Evolutionary conservation across 1,140 invertebrate genomes (phyloP).

Genomic region (Drosophila jambulina): DNA sequence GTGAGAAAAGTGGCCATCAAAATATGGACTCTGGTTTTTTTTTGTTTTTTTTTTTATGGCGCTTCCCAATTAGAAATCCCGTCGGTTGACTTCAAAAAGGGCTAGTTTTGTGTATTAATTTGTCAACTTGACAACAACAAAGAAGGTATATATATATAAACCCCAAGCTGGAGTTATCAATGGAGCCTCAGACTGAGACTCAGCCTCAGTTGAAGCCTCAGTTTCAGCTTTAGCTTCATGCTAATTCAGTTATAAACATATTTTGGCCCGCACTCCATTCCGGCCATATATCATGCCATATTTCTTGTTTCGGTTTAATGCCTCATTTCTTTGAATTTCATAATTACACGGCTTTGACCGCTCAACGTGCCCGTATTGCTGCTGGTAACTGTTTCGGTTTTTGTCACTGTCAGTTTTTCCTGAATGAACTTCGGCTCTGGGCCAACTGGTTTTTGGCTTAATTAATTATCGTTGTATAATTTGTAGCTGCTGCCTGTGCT

Average conservation of each 20-base stretch:
- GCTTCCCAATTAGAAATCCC: constrained; percentile 64
- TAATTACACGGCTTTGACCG: constrained; percentile 81
- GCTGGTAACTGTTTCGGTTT: constrained; percentile 29
- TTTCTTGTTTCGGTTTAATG: constrained; percentile 63
- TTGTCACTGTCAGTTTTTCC: constrained; percentile 74
- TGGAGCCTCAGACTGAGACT: neutral
- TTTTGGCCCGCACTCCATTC: constrained; percentile 5
- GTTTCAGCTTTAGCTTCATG: constrained; percentile 9
- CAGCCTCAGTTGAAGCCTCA: neutral
- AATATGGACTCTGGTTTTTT: constrained; percentile 43
- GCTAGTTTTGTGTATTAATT: constrained; percentile 70
- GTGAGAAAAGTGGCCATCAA: constrained; percentile 74
- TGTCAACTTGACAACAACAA: constrained; percentile 51
- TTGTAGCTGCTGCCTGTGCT: constrained; percentile 47
- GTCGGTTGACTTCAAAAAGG: constrained; percentile 66
- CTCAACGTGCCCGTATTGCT: constrained; percentile 52
- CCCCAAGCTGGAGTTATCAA: neutral
- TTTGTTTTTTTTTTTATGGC: constrained; percentile 47
- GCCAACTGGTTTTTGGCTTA: constrained; percentile 60
- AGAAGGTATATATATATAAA: neutral
- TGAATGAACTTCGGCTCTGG: constrained; percentile 70
- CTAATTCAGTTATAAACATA: constrained; percentile 65
- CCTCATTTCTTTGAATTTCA: constrained; percentile 81
- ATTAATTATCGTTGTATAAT: constrained; percentile 84
- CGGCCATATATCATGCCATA: constrained; percentile 21